Percentiles rank a stretch among this genome's conserved stretches.
Evolutionary conservation across 2,888 invertebrate genomes (phyloP).

Genomic region (Tigriopus californicus): DNA sequence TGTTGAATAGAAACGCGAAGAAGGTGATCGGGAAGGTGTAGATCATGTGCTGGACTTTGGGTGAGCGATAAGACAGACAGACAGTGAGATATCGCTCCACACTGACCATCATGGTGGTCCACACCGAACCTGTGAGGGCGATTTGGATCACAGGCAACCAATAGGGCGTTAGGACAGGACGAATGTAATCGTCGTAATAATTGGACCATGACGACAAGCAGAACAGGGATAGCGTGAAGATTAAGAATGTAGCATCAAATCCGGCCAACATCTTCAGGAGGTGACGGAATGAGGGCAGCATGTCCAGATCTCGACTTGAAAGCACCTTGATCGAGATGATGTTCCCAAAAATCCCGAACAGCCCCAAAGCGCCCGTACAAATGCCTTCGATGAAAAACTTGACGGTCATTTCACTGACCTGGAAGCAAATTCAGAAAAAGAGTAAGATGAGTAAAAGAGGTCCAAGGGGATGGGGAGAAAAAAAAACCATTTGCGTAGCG

Average conservation of each 20-base stretch:
- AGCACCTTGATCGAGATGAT: slow-evolving; percentile 4
- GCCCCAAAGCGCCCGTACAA: slow-evolving; percentile 7
- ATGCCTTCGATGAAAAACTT: slow-evolving; percentile 10
- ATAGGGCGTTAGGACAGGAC: not conserved
- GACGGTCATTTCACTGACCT: not conserved
- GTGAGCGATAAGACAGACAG: not conserved
- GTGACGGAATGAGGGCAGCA: slow-evolving; percentile 8
- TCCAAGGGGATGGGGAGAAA: no score
- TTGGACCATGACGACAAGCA: slow-evolving; percentile 1
- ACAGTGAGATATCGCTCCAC: slow-evolving; percentile 8
- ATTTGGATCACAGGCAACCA: slow-evolving; percentile 6
- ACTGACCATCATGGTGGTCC: slow-evolving; percentile 8
- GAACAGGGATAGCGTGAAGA: slow-evolving; percentile 1
- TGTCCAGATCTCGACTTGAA: not conserved
- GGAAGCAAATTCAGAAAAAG: no score
- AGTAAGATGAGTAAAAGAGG: no score
- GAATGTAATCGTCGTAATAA: not conserved
- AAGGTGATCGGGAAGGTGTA: slow-evolving; percentile 1
- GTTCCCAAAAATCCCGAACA: slow-evolving; percentile 7
- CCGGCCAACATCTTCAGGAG: slow-evolving; percentile 8
- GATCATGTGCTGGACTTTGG: not conserved
- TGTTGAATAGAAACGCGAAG: slow-evolving; percentile 3
- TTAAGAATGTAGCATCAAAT: slow-evolving; percentile 3
- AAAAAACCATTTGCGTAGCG: no score
- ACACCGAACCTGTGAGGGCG: slow-evolving; percentile 6